Evolutionary conservation across 23 tunicate species (phyloP).

Genomic region (Styela plicata): DNA sequence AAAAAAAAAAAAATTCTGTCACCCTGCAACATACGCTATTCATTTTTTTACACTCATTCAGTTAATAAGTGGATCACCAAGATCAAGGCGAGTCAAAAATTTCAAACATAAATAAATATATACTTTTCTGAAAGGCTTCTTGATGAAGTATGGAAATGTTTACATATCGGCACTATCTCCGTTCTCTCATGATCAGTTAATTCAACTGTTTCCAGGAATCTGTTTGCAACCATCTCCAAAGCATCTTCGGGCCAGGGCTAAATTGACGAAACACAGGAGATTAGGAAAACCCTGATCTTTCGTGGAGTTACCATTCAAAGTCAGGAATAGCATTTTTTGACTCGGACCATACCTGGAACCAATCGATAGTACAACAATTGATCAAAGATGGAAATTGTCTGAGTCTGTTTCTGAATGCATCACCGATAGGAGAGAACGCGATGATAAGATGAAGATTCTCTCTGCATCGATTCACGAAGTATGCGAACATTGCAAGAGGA

Average conservation of each 20-base stretch:
- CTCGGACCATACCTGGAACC: slow-evolving; percentile 76
- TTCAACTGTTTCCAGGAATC: slow-evolving; percentile 84
- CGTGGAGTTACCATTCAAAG: too few species aligned
- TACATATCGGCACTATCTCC: slow-evolving; percentile 93
- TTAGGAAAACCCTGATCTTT: background rate
- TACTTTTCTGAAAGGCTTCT: slow-evolving; percentile 76
- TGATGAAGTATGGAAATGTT: slow-evolving; percentile 96
- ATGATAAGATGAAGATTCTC: slow-evolving; percentile 91
- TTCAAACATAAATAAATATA: background rate
- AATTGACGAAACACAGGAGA: background rate
- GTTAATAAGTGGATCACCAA: too few species aligned
- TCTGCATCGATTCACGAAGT: slow-evolving; percentile 85
- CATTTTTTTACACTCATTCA: too few species aligned
- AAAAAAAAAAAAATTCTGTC: too few species aligned
- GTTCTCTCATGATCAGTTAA: slow-evolving; percentile 83
- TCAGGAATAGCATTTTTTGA: background rate
- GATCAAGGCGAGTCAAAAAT: too few species aligned
- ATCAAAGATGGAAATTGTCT: slow-evolving; percentile 99
- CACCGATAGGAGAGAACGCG: slow-evolving; percentile 99
- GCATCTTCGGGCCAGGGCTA: slow-evolving; percentile 99
- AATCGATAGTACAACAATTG: slow-evolving; percentile 99
- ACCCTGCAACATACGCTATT: slow-evolving; percentile 1
- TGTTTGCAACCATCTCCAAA: slow-evolving; percentile 95
- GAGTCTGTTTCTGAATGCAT: slow-evolving; percentile 93
- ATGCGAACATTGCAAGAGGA: slow-evolving; percentile 96